These are phyloP conservation scores for Xenus cinereus DNA, from an alignment of 2,113 vertebrate species.

Conservation along the genomic window DNA sequence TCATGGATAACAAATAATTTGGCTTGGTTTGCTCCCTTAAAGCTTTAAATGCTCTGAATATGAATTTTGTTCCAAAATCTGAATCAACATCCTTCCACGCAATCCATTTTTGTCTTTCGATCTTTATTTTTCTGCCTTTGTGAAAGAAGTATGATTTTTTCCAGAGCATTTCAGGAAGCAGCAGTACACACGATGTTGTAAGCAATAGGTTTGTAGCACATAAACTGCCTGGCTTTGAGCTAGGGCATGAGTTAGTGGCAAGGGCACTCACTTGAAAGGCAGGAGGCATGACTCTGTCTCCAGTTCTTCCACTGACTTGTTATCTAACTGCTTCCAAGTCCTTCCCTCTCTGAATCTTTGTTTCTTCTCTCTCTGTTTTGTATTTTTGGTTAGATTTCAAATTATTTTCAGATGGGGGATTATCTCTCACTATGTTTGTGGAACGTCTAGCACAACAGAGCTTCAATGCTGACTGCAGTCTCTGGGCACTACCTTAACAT, in stretches of 20 bases:
- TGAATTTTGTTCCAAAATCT: background rate
- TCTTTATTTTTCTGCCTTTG: background rate
- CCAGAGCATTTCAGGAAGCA: background rate
- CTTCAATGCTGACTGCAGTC: background rate
- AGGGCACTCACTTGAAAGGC: background rate
- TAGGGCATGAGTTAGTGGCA: background rate
- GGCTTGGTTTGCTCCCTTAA: background rate
- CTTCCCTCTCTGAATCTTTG: background rate
- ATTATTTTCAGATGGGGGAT: conserved; percentile 41
- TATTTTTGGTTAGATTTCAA: conserved; percentile 37
- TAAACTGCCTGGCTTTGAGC: background rate
- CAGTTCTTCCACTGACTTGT: background rate
- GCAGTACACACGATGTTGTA: background rate
- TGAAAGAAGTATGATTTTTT: conserved; percentile 1
- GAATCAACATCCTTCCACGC: background rate
- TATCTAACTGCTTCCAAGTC: background rate
- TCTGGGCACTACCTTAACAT: conserved; percentile 14
- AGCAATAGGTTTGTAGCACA: background rate
- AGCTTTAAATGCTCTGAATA: background rate
- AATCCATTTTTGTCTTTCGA: background rate
- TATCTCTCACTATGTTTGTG: conserved; percentile 47
- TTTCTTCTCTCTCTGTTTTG: conserved; percentile 6
- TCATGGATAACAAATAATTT: background rate
- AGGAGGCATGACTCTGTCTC: background rate
- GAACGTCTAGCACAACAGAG: conserved; percentile 11